Evolutionary conservation across 2,888 invertebrate species (phyloP).

Genomic region (Mythimna pallens): DNA sequence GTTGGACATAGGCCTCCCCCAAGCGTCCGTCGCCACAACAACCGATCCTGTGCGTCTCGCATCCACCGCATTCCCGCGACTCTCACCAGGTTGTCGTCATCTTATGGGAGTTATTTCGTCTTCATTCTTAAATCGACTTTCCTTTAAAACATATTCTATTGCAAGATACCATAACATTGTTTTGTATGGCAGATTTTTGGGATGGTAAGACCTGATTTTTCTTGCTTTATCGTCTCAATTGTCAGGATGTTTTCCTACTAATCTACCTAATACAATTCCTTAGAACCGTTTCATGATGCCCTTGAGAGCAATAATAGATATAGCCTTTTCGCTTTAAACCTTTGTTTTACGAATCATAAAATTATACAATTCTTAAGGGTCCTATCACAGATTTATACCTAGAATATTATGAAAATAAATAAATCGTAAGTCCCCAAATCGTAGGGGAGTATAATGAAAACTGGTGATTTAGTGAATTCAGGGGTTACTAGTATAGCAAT

Average conservation of each 20-base stretch:
- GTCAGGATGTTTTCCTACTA: constrained; percentile 12
- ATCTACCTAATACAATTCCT: constrained; percentile 24
- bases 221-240: constrained; percentile 10
- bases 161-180: no score
- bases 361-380: constrained; percentile 43
- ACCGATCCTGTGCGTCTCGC: no score
- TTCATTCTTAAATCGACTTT: background rate
- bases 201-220: background rate
- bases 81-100: no score
- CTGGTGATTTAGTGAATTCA: constrained; percentile 70
- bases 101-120: no score
- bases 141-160: no score
- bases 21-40: no score
- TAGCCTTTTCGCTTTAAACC: constrained; percentile 44
- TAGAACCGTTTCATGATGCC: constrained; percentile 25
- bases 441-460: constrained; percentile 69
- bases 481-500: constrained; percentile 53
- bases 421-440: constrained; percentile 61
- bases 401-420: constrained; percentile 59
- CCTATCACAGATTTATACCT: constrained; percentile 40
- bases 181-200: background rate
- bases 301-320: constrained; percentile 42
- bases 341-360: constrained; percentile 54
- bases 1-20: no score
- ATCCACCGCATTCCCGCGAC: no score